Conservation (phyloP, 2,113 vertebrate species). For the Dolichallabes microphthalmus region DNA sequence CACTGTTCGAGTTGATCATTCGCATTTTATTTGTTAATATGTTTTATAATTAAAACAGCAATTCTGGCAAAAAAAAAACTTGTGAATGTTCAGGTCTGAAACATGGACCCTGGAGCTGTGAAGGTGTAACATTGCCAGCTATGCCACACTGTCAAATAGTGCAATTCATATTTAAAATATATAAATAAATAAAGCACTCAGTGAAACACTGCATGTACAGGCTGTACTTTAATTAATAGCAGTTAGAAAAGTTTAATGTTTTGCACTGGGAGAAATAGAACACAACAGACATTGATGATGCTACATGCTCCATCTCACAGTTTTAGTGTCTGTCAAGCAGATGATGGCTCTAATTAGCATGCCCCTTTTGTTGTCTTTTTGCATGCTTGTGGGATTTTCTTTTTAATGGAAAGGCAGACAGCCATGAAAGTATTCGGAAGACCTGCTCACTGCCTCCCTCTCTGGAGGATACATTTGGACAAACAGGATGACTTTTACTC, state of each 20-base stretch:
- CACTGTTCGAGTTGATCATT: neutral
- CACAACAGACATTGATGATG: constrained; percentile 31
- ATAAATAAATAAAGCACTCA: neutral
- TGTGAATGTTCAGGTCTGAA: neutral
- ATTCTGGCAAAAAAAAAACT: neutral
- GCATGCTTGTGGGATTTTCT: constrained; percentile 50
- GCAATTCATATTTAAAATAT: neutral
- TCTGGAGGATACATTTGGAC: constrained; percentile 42
- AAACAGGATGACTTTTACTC: constrained; percentile 46
- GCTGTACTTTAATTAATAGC: neutral
- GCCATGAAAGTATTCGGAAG: constrained; percentile 56
- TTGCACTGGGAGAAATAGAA: constrained; percentile 25
- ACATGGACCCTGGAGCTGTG: neutral
- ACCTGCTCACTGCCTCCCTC: constrained; percentile 27
- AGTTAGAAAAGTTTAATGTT: constrained; percentile 7
- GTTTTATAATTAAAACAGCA: neutral
- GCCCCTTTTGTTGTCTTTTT: constrained; percentile 51
- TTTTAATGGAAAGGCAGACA: constrained; percentile 63
- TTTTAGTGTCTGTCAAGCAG: constrained; percentile 52
- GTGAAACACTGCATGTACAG: neutral
- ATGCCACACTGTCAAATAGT: neutral
- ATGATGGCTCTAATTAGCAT: constrained; percentile 69
- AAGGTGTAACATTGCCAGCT: neutral
- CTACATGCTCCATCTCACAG: constrained; percentile 28
- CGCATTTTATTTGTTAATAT: neutral